Conservation (phyloP, 1,140 invertebrate genomes). For the Pemphigus obesinymphae region DNA sequence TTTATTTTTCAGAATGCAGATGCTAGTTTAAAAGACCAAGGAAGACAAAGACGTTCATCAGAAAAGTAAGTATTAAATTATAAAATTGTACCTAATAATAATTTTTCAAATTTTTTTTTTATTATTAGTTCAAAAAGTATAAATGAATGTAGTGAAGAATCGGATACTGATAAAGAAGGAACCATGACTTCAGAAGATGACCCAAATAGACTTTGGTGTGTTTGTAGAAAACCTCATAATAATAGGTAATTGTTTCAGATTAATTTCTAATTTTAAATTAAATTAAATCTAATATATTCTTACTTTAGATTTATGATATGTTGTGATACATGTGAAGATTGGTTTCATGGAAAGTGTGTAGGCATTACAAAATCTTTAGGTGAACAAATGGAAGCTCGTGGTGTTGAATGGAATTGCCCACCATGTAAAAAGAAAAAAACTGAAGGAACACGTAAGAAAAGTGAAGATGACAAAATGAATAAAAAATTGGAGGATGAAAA, state of each 20-base stretch:
- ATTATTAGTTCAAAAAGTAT: conserved; percentile 16
- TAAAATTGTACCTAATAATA: neutral
- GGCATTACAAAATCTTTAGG: conserved; percentile 85
- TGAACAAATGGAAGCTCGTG: conserved; percentile 81
- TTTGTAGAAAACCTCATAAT: conserved; percentile 90
- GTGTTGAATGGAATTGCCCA: conserved; percentile 86
- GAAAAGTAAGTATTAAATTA: conserved; percentile 8
- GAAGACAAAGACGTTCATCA: conserved; percentile 27
- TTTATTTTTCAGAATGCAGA: conserved; percentile 13
- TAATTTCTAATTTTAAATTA: neutral
- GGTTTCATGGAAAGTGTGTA: conserved; percentile 96
- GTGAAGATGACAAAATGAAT: neutral
- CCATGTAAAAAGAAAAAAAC: conserved; percentile 67
- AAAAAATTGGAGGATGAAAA: conserved; percentile 23
- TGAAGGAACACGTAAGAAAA: conserved; percentile 30
- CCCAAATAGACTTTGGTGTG: conserved; percentile 90
- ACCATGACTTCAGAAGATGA: conserved; percentile 67
- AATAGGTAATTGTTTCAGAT: conserved; percentile 58
- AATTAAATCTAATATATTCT: neutral
- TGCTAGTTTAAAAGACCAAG: neutral
- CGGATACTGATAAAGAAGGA: conserved; percentile 51
- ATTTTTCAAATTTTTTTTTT: too few relatives aligned
- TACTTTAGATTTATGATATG: conserved; percentile 85
- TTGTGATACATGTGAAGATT: conserved; percentile 92
- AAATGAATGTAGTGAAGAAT: conserved; percentile 34